Evolutionary conservation across 2,797 vertebrate genomes (phyloP).

Genomic region (Adrianichthys oophorus): DNA sequence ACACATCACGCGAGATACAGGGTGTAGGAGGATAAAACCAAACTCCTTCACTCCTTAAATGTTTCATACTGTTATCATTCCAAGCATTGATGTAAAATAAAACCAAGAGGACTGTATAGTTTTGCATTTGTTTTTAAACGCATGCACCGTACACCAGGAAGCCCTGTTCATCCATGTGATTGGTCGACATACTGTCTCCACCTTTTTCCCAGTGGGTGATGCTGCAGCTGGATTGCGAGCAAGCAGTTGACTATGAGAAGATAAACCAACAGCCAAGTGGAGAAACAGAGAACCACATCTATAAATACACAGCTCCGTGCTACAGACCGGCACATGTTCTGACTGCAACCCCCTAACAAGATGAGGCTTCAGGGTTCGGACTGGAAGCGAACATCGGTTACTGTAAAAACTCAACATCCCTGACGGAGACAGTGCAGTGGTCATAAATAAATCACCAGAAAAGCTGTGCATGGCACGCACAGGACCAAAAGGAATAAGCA

Average conservation of each 20-base stretch:
- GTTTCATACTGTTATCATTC: background rate
- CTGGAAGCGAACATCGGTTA: slow-evolving; percentile 1
- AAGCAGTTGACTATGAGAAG: background rate
- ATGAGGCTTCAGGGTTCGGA: background rate
- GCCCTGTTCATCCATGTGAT: slow-evolving; percentile 13
- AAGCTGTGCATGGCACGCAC: slow-evolving; percentile 18
- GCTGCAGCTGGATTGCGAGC: slow-evolving; percentile 1
- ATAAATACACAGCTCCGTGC: slow-evolving; percentile 13
- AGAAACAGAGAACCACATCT: background rate
- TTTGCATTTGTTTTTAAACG: slow-evolving; percentile 9
- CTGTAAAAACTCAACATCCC: background rate
- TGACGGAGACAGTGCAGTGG: slow-evolving; percentile 18
- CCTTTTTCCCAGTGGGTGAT: slow-evolving; percentile 25
- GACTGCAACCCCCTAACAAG: background rate
- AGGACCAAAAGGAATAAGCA: slow-evolving; percentile 8
- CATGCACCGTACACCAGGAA: slow-evolving; percentile 16
- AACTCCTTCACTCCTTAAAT: slow-evolving; percentile 19
- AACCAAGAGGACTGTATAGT: background rate
- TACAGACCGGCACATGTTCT: background rate
- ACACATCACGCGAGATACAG: slow-evolving; percentile 45
- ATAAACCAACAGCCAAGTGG: slow-evolving; percentile 5
- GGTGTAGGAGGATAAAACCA: slow-evolving; percentile 47
- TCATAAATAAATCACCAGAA: slow-evolving; percentile 67
- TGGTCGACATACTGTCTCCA: slow-evolving; percentile 20
- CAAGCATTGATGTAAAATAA: background rate